Evolutionary conservation across 2,113 vertebrate species (phyloP).

Genomic region (Chaetodon trifascialis): DNA sequence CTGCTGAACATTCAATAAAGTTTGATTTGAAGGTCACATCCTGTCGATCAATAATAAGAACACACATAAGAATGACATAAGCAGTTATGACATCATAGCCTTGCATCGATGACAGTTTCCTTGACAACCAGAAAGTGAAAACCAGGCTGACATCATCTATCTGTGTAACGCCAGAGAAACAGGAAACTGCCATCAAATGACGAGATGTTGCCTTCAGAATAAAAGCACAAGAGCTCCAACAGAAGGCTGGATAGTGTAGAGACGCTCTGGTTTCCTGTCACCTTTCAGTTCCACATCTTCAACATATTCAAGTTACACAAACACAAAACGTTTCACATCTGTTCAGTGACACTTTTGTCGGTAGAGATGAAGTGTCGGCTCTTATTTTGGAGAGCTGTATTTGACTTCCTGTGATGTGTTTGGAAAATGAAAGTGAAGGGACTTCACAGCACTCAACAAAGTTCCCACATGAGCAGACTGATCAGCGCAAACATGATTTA

Average conservation of each 20-base stretch:
- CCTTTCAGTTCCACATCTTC: neutral
- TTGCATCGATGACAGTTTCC: neutral
- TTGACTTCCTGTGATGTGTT: neutral
- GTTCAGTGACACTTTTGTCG: neutral
- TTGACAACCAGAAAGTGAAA: conserved; percentile 17
- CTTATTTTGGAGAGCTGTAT: conserved; percentile 15
- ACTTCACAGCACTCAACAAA: neutral
- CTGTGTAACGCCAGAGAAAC: neutral
- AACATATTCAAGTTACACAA: rapidly evolving
- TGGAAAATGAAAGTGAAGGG: conserved; percentile 37
- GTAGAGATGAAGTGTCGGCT: too few species aligned
- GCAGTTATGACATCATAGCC: neutral
- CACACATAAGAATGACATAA: neutral
- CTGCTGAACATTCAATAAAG: too few species aligned
- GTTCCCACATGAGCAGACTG: too few species aligned
- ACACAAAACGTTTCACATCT: neutral
- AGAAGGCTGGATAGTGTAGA: too few species aligned
- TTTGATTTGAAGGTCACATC: too few species aligned
- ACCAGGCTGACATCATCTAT: neutral
- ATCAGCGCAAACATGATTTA: too few species aligned
- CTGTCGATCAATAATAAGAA: too few species aligned
- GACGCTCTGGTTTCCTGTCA: neutral
- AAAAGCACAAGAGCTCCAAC: neutral
- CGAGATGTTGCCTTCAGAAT: neutral
- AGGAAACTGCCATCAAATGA: neutral